Evolutionary conservation across 2,113 vertebrate species (phyloP).

Genomic region (Trogon melanurus): DNA sequence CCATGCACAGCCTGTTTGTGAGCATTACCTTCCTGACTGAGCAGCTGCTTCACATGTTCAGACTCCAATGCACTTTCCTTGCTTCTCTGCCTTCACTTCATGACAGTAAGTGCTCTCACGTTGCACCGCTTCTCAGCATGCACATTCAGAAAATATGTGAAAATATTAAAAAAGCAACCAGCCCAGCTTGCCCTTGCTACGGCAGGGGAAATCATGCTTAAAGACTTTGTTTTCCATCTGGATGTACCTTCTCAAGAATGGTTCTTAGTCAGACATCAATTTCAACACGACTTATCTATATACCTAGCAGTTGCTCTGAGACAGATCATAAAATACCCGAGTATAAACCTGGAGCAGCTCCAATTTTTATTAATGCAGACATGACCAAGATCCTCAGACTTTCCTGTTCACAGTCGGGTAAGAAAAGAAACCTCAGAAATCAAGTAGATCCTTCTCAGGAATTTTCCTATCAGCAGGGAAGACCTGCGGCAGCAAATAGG

Average conservation of each 20-base stretch:
- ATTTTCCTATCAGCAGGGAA: not conserved
- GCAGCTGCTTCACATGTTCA: not conserved
- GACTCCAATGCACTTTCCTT: not conserved
- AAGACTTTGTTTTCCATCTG: not conserved
- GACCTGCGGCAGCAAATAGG: not conserved
- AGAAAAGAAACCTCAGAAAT: not conserved
- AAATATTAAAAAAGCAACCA: not conserved
- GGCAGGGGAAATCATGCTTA: not conserved
- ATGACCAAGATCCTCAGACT: not conserved
- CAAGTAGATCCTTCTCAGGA: no score
- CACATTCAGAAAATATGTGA: not conserved
- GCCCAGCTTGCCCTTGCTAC: not conserved
- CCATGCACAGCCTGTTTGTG: not conserved
- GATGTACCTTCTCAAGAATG: not conserved
- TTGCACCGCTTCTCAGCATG: not conserved
- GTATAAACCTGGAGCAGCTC: not conserved
- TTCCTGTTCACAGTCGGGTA: not conserved
- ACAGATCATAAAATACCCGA: not conserved
- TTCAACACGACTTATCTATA: not conserved
- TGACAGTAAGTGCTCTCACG: not conserved
- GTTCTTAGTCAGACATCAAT: not conserved
- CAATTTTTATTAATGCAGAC: not conserved
- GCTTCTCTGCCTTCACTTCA: not conserved
- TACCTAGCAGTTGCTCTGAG: not conserved
- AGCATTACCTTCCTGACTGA: not conserved